These are phyloP conservation scores for Sarotherodon lohbergeri DNA, from an alignment of 2,113 vertebrate genomes.

Conservation along the genomic window DNA sequence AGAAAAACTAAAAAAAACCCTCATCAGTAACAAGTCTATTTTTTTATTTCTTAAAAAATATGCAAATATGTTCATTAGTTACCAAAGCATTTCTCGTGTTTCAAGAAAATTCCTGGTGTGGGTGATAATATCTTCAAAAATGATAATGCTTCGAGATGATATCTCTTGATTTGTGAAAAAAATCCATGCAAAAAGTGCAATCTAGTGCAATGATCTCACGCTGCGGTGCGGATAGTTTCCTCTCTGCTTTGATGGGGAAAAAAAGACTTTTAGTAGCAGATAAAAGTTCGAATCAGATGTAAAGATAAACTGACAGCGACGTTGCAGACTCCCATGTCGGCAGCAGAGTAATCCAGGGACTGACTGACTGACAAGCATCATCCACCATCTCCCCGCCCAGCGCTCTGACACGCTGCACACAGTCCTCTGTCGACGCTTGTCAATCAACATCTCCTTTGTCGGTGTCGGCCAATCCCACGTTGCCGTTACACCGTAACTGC, in stretches of 20 bases:
- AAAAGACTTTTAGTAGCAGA: neutral
- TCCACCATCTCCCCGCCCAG: neutral
- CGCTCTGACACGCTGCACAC: neutral
- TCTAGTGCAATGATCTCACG: neutral
- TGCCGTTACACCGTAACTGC: neutral
- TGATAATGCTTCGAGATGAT: neutral
- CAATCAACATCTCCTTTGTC: conserved; percentile 47
- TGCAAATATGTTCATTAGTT: neutral
- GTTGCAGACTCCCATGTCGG: neutral
- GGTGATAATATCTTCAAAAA: neutral
- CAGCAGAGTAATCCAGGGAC: conserved; percentile 1
- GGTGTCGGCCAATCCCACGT: conserved; percentile 38
- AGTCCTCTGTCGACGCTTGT: conserved; percentile 31
- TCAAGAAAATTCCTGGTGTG: neutral
- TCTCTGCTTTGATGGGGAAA: neutral
- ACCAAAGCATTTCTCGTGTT: neutral
- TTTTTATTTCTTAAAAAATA: neutral
- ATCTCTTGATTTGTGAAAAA: neutral
- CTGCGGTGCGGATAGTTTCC: neutral
- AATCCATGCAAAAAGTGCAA: neutral
- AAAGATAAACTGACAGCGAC: conserved; percentile 5
- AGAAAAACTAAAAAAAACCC: accelerated
- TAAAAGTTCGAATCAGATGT: conserved; percentile 15
- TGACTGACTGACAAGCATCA: conserved; percentile 1
- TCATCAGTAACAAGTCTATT: neutral